These are phyloP conservation scores for Triplophysa siluroides DNA, from an alignment of 2,113 vertebrate genomes.

Conservation along the genomic window DNA sequence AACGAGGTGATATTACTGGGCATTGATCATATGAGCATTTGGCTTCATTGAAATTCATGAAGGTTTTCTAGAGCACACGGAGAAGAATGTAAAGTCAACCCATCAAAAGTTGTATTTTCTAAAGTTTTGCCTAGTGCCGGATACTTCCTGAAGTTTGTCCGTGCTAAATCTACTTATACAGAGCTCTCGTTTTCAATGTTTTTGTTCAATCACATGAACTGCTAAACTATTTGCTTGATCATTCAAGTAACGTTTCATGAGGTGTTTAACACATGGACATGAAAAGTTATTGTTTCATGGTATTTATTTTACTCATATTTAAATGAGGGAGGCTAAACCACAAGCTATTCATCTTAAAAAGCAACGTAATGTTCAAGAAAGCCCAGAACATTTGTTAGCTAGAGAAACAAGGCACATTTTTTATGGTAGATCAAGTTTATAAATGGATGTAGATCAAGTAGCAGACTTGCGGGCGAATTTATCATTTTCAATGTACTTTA, in stretches of 20 bases:
- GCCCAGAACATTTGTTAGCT: too few species aligned
- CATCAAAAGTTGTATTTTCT: conserved; percentile 22
- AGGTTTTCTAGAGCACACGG: background rate
- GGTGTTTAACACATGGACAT: background rate
- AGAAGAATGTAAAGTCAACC: conserved; percentile 7
- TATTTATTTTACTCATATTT: background rate
- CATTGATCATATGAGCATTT: conserved; percentile 20
- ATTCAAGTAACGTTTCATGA: background rate
- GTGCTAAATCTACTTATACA: background rate
- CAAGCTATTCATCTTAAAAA: too few species aligned
- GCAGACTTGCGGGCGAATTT: too few species aligned
- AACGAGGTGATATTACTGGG: background rate
- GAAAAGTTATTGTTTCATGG: background rate
- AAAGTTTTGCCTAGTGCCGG: background rate
- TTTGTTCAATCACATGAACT: background rate
- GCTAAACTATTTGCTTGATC: background rate
- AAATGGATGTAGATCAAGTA: too few species aligned
- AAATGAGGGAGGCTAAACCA: too few species aligned
- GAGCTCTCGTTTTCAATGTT: background rate
- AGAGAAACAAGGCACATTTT: too few species aligned
- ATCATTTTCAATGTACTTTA: too few species aligned
- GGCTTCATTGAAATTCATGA: conserved; percentile 24
- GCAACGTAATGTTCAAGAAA: too few species aligned
- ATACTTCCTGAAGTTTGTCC: conserved; percentile 13
- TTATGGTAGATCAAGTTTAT: too few species aligned